phyloP scores from a whole-genome alignment of 2,113 vertebrate genomes.

The Agapornis roseicollis region DNA sequence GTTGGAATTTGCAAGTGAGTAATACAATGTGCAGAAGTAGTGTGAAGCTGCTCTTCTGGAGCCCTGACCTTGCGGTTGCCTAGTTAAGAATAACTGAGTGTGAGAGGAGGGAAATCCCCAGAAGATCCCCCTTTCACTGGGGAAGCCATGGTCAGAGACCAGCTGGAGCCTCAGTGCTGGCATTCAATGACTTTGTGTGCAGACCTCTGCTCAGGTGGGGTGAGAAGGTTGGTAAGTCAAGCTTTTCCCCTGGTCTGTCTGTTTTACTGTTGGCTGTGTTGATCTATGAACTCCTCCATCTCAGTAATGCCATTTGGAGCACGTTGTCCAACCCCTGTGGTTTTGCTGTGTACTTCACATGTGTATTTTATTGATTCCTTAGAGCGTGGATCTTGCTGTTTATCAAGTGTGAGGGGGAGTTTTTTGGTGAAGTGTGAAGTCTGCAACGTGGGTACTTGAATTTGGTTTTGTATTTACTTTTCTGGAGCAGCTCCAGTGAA shows the following conservation, averaged over 20 bases:
- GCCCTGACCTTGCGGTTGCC: neutral
- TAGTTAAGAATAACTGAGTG: neutral
- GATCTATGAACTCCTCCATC: accelerated
- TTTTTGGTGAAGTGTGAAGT: neutral
- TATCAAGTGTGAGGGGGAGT: neutral
- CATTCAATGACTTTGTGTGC: neutral
- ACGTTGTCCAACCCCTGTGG: neutral
- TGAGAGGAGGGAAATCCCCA: slow-evolving; percentile 39
- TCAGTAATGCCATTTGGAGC: neutral
- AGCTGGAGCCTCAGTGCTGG: neutral
- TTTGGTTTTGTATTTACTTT: neutral
- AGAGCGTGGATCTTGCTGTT: neutral
- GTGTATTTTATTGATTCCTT: neutral
- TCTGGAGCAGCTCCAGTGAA: slow-evolving; percentile 27
- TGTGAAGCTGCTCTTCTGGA: neutral
- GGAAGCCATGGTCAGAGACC: neutral
- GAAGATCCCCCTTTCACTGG: neutral
- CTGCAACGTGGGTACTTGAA: neutral
- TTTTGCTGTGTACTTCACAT: neutral
- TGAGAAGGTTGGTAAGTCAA: neutral
- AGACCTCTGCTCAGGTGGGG: neutral
- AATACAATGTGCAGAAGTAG: neutral
- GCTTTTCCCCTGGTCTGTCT: neutral
- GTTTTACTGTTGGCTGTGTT: neutral
- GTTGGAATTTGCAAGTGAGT: neutral